These are phyloP conservation scores for Drosophila subobscura DNA, from an alignment of 1,140 invertebrate species.

Conservation along the genomic window DNA sequence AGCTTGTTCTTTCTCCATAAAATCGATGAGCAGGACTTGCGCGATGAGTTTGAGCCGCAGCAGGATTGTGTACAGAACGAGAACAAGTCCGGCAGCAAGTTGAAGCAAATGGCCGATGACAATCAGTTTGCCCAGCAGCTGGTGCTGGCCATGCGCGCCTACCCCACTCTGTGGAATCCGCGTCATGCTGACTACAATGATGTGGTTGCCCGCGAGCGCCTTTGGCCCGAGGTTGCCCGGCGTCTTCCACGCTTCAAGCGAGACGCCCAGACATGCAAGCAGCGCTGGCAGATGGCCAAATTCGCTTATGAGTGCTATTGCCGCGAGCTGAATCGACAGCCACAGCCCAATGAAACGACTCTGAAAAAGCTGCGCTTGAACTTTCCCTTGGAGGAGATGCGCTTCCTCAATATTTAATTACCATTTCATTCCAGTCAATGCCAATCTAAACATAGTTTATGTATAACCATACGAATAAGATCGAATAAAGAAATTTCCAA, in stretches of 20 bases:
- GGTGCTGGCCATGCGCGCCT: constrained; percentile 55
- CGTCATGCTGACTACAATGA: constrained; percentile 68
- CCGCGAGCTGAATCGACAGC: constrained; percentile 61
- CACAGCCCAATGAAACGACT: constrained; percentile 55
- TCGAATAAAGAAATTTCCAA: constrained; percentile 31
- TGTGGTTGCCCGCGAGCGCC: constrained; percentile 59
- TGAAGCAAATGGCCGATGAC: constrained; percentile 76
- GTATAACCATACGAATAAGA: constrained; percentile 14
- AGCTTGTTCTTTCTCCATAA: constrained; percentile 77
- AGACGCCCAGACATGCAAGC: constrained; percentile 62
- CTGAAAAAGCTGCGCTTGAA: constrained; percentile 64
- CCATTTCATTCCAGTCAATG: constrained; percentile 19
- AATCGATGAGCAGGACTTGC: constrained; percentile 75
- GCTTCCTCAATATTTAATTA: constrained; percentile 57
- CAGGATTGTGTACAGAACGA: constrained; percentile 52
- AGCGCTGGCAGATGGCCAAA: constrained; percentile 77
- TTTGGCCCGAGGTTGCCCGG: constrained; percentile 68
- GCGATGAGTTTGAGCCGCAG: constrained; percentile 71
- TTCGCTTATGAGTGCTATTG: constrained; percentile 73
- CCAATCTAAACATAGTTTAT: constrained; percentile 3
- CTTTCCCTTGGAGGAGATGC: constrained; percentile 77
- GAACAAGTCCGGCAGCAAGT: constrained; percentile 18
- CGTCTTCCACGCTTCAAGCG: constrained; percentile 66
- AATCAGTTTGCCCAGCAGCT: constrained; percentile 70
- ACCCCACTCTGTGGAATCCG: constrained; percentile 72